Base-by-base conservation (phyloP, 1,140 invertebrate genomes). In the Grapholita molesta region DNA sequence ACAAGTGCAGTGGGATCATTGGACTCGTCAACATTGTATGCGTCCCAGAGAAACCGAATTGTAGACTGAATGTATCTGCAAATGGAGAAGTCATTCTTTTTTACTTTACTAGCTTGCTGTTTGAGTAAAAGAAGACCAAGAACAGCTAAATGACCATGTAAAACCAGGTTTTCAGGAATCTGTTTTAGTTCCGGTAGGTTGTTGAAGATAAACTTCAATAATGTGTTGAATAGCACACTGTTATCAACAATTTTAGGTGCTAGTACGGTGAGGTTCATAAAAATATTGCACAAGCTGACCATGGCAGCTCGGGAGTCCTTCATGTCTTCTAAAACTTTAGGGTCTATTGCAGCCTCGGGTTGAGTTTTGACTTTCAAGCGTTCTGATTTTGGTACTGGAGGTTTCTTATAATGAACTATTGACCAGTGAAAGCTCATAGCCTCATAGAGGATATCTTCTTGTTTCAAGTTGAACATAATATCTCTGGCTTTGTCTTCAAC, bases 1-100 rank as follows among this genome's bases (percentile, higher is more conserved):
- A 97, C 96, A 33, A 98, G 86, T 66, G 95, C 94, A 21, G 94
- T 95, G 11, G 95, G 95, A 84, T 97, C 96, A 83, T 95, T 96
- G 21, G 96, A 96, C 84, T 98, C 97, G 83, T 97, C 96, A 28
- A 97, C 94, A 77, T 95, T 96, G 80, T 97, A 97, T 11, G 97
- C 97, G 92, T 98, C 97, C 97, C 97, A 98, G 0, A 98, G 87
- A 80, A 98, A 98, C 70, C 97, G 93, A 61, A 98, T 97, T 4
- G 96, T 97, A 2, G 95, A 95, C 83, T 97, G 96, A 73, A 97
- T 96, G 75, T 97, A 98, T 64, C 96, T 94, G 78, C 96, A 96
- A 77, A 97, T 96, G 30, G 96, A 96, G 85, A 97, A 97, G 85
- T 97, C 96, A 82, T 96, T 97, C 82, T 97, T 97, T 80, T 96